A percentile compares a stretch with the other conserved stretches of the same genome.
Conservation (phyloP, 1,140 invertebrate genomes). For the Leptestheria dahalacensis region DNA sequence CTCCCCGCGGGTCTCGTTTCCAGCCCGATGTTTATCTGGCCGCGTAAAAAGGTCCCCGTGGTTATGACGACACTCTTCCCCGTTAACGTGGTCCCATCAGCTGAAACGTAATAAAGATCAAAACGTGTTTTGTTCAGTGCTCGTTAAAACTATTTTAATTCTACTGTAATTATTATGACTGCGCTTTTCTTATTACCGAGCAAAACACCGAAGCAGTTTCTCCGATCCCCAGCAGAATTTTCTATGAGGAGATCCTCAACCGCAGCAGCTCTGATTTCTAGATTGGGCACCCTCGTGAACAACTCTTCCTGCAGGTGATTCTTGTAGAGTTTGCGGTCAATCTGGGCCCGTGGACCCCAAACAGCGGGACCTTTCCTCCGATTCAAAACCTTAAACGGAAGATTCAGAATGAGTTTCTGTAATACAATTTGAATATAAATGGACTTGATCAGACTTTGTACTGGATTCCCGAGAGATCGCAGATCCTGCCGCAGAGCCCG, state of each 20-base stretch:
- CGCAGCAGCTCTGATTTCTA: conserved; percentile 52
- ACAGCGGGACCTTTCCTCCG: conserved; percentile 68
- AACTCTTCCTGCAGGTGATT: conserved; percentile 62
- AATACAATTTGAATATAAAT: background rate
- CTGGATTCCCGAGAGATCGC: conserved; percentile 63
- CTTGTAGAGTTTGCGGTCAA: conserved; percentile 73
- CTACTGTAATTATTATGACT: background rate
- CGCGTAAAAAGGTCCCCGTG: conserved; percentile 85
- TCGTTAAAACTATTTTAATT: no score
- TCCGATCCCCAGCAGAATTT: conserved; percentile 24
- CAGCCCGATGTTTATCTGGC: conserved; percentile 73
- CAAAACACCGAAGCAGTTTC: conserved; percentile 41
- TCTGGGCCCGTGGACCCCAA: conserved; percentile 80
- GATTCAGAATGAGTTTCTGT: background rate
- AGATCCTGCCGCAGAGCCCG: conserved; percentile 69
- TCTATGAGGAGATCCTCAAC: conserved; percentile 71
- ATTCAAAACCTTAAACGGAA: conserved; percentile 48
- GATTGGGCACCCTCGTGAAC: conserved; percentile 42
- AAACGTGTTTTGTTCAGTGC: conserved; percentile 13
- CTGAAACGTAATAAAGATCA: conserved; percentile 27
- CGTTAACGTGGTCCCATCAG: conserved; percentile 41
- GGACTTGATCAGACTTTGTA: conserved; percentile 36
- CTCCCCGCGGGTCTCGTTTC: conserved; percentile 65
- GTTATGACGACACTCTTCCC: conserved; percentile 65
- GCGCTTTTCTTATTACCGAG: conserved; percentile 34